Conservation (phyloP, 2,888 invertebrate species). For the Drosophila vallismaia region DNA sequence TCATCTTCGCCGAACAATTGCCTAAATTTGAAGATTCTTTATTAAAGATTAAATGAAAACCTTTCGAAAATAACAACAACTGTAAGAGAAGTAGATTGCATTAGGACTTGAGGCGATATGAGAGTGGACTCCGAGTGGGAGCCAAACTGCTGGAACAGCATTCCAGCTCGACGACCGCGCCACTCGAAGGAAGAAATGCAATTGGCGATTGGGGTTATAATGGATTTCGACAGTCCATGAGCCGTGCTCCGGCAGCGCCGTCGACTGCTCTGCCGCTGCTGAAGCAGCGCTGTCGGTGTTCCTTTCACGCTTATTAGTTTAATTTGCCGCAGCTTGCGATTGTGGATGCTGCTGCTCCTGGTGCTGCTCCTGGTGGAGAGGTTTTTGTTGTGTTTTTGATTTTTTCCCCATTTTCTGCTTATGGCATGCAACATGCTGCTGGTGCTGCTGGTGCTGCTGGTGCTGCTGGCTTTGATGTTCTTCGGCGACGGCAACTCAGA, state of each 20-base stretch:
- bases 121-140: conserved; percentile 6
- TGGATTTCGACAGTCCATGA: conserved; percentile 81
- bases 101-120: conserved; percentile 36
- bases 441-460: conserved; percentile 55
- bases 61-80: not conserved
- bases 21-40: not conserved
- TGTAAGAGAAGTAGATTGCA: conserved; percentile 7
- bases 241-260: conserved; percentile 47
- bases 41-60: not conserved
- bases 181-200: conserved; percentile 80
- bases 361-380: not conserved
- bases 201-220: conserved; percentile 81
- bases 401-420: conserved; percentile 20
- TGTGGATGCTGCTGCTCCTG: conserved; percentile 61
- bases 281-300: conserved; percentile 54
- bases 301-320: conserved; percentile 75
- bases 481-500: conserved; percentile 42
- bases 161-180: conserved; percentile 55
- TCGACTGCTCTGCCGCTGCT: conserved; percentile 31
- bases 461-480: conserved; percentile 49
- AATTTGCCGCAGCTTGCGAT: conserved; percentile 64
- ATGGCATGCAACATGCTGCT: conserved; percentile 73
- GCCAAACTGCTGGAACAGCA: conserved; percentile 15
- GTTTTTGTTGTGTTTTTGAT: conserved; percentile 23
- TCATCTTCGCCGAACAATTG: not conserved